Percentiles rank a stretch among this genome's conserved stretches.
These are phyloP conservation scores for Allolobophora icterica DNA, from an alignment of 2,888 invertebrate species.

Conservation along the genomic window DNA sequence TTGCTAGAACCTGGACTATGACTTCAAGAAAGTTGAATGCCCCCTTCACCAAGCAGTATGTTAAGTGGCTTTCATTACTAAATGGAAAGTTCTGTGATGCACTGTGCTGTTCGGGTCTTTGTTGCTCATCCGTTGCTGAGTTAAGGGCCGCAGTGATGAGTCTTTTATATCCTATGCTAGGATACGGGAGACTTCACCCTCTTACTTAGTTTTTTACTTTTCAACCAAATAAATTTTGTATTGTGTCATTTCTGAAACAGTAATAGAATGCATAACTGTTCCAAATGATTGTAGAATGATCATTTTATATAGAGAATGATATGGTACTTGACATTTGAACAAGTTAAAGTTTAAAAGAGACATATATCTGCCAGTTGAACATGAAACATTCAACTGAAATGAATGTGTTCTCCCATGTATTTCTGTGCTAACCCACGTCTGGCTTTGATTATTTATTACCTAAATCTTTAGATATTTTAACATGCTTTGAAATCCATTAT, in stretches of 20 bases:
- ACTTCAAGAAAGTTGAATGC: neutral
- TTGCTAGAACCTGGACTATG: neutral
- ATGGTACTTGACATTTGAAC: neutral
- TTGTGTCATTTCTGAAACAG: no score
- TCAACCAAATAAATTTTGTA: no score
- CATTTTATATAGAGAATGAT: no score
- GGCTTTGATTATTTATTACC: neutral
- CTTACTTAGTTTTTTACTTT: no score
- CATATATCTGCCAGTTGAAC: neutral
- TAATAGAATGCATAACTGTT: no score
- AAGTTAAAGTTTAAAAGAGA: neutral
- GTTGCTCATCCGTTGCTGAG: neutral
- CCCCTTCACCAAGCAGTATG: neutral
- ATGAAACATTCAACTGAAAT: neutral
- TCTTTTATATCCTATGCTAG: neutral
- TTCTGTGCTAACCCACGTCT: neutral
- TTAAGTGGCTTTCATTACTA: neutral
- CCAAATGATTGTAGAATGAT: no score
- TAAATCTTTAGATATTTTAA: neutral
- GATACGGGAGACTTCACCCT: neutral
- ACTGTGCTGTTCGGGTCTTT: neutral
- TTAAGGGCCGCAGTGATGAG: neutral
- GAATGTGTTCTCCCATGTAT: neutral
- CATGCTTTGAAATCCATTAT: constrained; percentile 28
- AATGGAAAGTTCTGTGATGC: neutral